A percentile compares a stretch with the other conserved stretches of the same genome.
Conservation (phyloP, 2,888 invertebrate species). For the Micropterix aruncella region DNA sequence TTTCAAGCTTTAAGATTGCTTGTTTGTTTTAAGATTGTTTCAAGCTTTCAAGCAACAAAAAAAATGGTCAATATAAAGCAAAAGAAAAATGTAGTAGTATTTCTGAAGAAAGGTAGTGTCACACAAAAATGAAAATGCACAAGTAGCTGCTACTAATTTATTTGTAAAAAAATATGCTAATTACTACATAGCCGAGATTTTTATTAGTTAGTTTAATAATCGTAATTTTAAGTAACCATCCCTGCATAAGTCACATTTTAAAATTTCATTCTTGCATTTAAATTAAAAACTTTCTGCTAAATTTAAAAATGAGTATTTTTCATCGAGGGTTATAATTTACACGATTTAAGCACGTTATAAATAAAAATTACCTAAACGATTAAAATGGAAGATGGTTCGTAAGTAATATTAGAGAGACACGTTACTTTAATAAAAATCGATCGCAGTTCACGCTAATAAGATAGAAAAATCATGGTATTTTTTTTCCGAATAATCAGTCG, state of each 20-base stretch:
- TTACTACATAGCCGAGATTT: constrained; percentile 51
- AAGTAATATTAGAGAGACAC: not conserved
- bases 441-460: constrained; percentile 7
- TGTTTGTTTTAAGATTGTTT: no score
- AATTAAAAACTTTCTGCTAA: not conserved
- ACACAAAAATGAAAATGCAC: no score
- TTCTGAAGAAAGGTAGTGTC: no score
- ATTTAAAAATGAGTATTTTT: constrained; percentile 39
- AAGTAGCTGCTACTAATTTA: constrained; percentile 44
- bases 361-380: not conserved
- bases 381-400: not conserved
- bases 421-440: no score
- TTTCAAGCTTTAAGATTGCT: no score
- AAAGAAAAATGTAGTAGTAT: no score
- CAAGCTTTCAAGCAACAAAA: no score
- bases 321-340: constrained; percentile 17
- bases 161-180: constrained; percentile 60
- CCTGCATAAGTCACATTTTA: constrained; percentile 44
- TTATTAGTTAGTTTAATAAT: constrained; percentile 35
- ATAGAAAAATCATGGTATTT: constrained; percentile 5
- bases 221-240: constrained; percentile 43
- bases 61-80: no score
- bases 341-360: not conserved
- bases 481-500: constrained; percentile 11
- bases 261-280: constrained; percentile 10